Conservation (phyloP, 2,888 invertebrate genomes). For the Drosophila dives region DNA sequence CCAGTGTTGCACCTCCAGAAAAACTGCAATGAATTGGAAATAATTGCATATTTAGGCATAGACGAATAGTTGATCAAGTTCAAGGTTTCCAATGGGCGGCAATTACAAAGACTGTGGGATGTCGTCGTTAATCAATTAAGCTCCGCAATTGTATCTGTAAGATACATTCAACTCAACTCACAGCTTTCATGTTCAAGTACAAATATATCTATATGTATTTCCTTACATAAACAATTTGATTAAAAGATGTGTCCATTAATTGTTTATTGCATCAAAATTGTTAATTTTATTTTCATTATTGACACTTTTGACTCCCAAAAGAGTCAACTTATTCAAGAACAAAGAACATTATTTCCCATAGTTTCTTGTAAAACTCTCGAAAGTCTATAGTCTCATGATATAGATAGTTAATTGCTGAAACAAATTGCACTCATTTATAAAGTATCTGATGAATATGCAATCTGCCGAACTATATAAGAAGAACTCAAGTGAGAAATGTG, state of each 20-base stretch:
- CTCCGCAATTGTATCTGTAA: constrained; percentile 37
- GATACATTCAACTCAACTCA: constrained; percentile 31
- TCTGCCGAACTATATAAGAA: constrained; percentile 37
- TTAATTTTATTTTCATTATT: constrained; percentile 15
- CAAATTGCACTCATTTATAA: background rate
- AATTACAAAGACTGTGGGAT: constrained; percentile 57
- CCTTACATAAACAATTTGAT: constrained; percentile 72
- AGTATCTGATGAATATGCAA: constrained; percentile 23
- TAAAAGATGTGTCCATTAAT: constrained; percentile 40
- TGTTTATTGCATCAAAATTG: constrained; percentile 30
- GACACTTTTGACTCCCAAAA: constrained; percentile 1
- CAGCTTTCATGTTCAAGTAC: constrained; percentile 52
- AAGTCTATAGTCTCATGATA: background rate
- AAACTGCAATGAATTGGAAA: constrained; percentile 66
- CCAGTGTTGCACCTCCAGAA: constrained; percentile 75
- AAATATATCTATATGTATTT: constrained; percentile 50
- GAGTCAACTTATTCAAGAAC: constrained; percentile 7
- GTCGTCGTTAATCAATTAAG: constrained; percentile 73
- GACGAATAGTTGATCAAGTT: constrained; percentile 56
- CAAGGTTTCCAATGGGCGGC: constrained; percentile 65
- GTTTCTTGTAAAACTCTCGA: background rate
- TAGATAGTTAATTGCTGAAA: background rate
- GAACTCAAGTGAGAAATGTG: constrained; percentile 37
- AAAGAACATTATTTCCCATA: constrained; percentile 1
- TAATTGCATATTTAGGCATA: background rate